Percentiles rank a stretch among this genome's conserved stretches.
Conservation (phyloP, 2,797 vertebrate genomes). For the Apodemus agrarius region DNA sequence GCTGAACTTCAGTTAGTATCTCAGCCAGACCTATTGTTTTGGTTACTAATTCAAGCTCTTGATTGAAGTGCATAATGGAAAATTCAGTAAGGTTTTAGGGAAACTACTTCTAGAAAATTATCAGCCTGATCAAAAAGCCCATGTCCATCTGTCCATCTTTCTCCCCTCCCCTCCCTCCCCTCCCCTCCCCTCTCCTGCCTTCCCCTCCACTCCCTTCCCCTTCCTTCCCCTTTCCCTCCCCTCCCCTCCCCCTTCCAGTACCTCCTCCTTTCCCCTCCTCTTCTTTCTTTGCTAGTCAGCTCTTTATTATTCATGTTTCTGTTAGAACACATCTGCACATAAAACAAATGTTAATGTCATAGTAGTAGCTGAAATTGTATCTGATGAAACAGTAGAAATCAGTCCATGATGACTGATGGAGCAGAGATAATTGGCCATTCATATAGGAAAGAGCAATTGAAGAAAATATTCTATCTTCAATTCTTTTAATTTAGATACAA, state of each 20-base stretch:
- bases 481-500: background rate
- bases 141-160: background rate
- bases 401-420: background rate
- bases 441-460: background rate
- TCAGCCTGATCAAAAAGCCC: background rate
- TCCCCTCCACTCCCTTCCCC: no score
- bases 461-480: background rate
- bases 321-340: background rate
- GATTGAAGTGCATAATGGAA: conserved; percentile 1
- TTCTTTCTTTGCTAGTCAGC: background rate
- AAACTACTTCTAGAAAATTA: conserved; percentile 32
- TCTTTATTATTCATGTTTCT: background rate
- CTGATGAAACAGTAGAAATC: background rate
- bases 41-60: conserved; percentile 7
- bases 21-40: conserved; percentile 6
- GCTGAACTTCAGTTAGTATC: background rate
- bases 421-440: background rate
- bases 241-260: no score
- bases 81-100: conserved; percentile 13
- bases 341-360: background rate
- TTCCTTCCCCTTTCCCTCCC: no score
- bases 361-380: background rate
- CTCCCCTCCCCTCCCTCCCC: background rate
- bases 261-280: no score
- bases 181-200: background rate